phyloP scores from a whole-genome alignment of 2,113 vertebrate species.

The Pseudopipra pipra region DNA sequence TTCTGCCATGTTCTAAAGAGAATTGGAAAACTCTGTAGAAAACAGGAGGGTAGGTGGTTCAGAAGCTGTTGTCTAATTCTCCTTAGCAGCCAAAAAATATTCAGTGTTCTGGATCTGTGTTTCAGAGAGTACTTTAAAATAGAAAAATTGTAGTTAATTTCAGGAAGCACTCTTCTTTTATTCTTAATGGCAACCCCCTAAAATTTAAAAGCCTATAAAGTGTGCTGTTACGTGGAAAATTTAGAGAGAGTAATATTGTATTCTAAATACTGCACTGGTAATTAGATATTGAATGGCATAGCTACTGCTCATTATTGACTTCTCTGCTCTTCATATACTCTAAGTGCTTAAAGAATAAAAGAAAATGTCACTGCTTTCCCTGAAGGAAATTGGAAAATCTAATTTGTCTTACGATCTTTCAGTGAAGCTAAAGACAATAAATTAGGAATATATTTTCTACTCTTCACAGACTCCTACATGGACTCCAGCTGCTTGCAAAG shows the following conservation, averaged over 20 bases:
- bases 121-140: background rate
- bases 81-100: background rate
- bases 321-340: constrained; percentile 28
- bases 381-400: constrained; percentile 49
- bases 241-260: background rate
- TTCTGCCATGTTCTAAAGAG: background rate
- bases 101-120: background rate
- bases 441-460: background rate
- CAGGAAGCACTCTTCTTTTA: background rate
- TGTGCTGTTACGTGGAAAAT: background rate
- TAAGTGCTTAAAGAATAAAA: constrained; percentile 20
- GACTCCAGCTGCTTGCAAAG: background rate
- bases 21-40: background rate
- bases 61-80: background rate
- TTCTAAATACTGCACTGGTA: background rate
- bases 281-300: constrained; percentile 13
- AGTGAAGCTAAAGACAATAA: constrained; percentile 1
- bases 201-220: constrained; percentile 10
- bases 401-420: background rate
- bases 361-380: constrained; percentile 43
- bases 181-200: background rate
- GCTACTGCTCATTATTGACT: constrained; percentile 39
- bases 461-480: background rate
- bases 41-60: background rate
- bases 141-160: background rate